A percentile compares a stretch with the other conserved stretches of the same genome.
Conservation (phyloP, 2,797 vertebrate genomes). For the Nothura maculosa region DNA sequence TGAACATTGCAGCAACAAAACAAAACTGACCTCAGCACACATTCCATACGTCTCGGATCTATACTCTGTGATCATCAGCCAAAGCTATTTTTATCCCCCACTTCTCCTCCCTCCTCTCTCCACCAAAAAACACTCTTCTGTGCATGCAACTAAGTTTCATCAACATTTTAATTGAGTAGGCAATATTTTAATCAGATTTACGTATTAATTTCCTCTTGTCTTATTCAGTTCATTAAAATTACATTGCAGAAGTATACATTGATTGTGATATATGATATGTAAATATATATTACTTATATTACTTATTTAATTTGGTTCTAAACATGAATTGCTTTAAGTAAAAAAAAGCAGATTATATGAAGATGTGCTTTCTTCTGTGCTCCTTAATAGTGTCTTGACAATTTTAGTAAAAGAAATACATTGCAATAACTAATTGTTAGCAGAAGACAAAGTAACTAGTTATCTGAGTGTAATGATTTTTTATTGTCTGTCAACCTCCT, state of each 20-base stretch:
- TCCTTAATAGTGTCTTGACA: background rate
- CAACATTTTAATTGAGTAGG: background rate
- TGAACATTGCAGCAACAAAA: background rate
- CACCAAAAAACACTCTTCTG: background rate
- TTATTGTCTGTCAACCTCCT: background rate
- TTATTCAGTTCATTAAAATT: background rate
- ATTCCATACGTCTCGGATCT: background rate
- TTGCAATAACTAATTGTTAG: background rate
- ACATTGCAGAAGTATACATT: background rate
- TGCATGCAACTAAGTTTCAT: background rate
- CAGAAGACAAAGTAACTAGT: background rate
- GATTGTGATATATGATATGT: background rate
- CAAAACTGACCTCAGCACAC: background rate
- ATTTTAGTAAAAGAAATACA: background rate
- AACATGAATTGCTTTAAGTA: background rate
- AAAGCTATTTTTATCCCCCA: background rate
- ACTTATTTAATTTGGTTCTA: background rate
- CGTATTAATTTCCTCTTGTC: background rate
- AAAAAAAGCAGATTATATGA: background rate
- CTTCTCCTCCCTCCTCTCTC: background rate
- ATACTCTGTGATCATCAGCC: background rate
- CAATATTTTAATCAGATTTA: background rate
- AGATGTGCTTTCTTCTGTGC: background rate
- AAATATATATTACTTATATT: background rate
- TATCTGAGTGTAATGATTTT: accelerated